These are phyloP conservation scores for Alces alces DNA, from an alignment of 2,113 vertebrate species.

Conservation along the genomic window DNA sequence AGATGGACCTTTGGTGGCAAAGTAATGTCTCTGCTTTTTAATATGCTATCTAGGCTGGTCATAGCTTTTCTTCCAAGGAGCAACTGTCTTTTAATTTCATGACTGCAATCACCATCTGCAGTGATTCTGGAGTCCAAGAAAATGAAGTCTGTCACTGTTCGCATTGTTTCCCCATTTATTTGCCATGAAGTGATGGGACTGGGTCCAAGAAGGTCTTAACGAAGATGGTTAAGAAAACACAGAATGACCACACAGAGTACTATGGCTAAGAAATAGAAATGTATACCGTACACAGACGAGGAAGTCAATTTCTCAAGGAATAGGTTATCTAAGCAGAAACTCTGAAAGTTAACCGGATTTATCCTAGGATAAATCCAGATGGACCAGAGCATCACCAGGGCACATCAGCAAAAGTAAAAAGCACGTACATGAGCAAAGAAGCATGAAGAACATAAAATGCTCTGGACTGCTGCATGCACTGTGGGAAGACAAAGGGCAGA, in stretches of 20 bases:
- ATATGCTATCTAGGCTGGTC: not conserved
- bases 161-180: not conserved
- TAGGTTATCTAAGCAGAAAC: not conserved
- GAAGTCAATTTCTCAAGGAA: not conserved
- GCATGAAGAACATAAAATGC: not conserved
- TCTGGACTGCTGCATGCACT: fast-evolving
- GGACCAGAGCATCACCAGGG: not conserved
- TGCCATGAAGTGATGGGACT: not conserved
- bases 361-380: not conserved
- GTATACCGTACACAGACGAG: not conserved
- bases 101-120: not conserved
- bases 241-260: not conserved
- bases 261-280: not conserved
- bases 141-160: not conserved
- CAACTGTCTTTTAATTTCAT: not conserved
- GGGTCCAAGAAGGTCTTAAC: not conserved
- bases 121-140: not conserved
- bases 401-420: not conserved
- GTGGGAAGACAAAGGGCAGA: not conserved
- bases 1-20: not conserved
- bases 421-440: too few relatives aligned
- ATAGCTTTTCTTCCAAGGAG: not conserved
- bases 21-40: not conserved
- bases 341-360: not conserved
- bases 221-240: not conserved